Evolutionary conservation across 1,140 invertebrate genomes (phyloP), one percentile per base, ranked within the genome.

Genomic region (Bursaphelenchus mucronatus): DNA sequence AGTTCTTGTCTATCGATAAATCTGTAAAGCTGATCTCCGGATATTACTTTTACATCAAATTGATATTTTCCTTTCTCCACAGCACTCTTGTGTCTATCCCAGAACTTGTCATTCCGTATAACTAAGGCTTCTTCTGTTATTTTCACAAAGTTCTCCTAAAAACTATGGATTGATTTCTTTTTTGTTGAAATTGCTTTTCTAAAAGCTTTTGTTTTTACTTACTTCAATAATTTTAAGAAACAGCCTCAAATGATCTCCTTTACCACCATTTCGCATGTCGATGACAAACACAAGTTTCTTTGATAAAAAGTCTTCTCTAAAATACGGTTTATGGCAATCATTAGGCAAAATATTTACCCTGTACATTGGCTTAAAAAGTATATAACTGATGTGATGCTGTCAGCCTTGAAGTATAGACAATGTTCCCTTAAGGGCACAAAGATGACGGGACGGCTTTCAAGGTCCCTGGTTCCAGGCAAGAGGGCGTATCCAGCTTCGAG

Each of bases 241-340:
- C 41, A 45, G 45, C 41, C 61, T 64, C 15, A 64, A 21, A 66
- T 19, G 30, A 41, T 61, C 17, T 15, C 30, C 39, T 11, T 39
- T 66, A 30, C 40, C 43, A 30, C 55, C 63, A n/a, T 62, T 46
- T 39, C 53, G 43, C 53, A 41, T 61, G 30, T 51, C 63, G 49
- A 64, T 61, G 10, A 64, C 52, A 51, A 64, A 64, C 40, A 61
- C 13, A 64, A 63, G 61, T 41, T 43, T 43, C 30, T 64, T 66
- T 39, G 10, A 17, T 40, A 46, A 40, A 15, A 17, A 15, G 39
- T 62, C 54, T 11, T 63, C 61, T 10, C 61, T 63, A 41, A 45
- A 61, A 63, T 19, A n/a, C 57, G 15, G 43, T 15, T 17, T 8
- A 43, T n/a, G 30, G 41, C 15, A 46, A n/a, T 17, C 46, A 30